Conservation (phyloP, 1,140 invertebrate species). For the Yoshiicerus persimilis region DNA sequence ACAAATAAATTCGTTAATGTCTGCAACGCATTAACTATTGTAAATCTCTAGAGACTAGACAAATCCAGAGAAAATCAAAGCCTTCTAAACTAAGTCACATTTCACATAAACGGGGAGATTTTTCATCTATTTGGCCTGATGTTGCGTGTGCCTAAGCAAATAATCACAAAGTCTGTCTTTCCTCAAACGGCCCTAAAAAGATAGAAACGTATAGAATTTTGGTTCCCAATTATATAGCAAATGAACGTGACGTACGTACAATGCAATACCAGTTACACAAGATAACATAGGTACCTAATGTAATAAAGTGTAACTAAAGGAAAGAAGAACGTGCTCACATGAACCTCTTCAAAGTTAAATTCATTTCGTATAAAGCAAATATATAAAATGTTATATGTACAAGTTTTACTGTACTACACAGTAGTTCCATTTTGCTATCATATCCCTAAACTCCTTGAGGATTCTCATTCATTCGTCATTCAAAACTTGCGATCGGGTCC, state of each 20-base stretch:
- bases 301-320: neutral
- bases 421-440: neutral
- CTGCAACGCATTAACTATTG: neutral
- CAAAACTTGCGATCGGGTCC: neutral
- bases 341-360: slow-evolving; percentile 4
- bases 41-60: neutral
- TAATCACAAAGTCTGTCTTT: neutral
- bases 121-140: neutral
- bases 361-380: too few relatives aligned
- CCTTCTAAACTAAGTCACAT: neutral
- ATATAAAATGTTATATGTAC: too few relatives aligned
- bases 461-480: slow-evolving; percentile 11
- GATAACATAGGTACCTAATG: neutral
- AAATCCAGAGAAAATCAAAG: neutral
- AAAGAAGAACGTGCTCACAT: neutral
- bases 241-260: neutral
- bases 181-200: neutral
- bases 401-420: neutral
- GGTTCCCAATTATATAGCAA: neutral
- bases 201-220: neutral
- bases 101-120: neutral
- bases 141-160: neutral
- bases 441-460: neutral
- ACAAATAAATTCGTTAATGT: neutral
- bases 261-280: too few relatives aligned